These are phyloP conservation scores for Ormyrus pomaceus DNA, from an alignment of 2,888 invertebrate species.

Conservation along the genomic window DNA sequence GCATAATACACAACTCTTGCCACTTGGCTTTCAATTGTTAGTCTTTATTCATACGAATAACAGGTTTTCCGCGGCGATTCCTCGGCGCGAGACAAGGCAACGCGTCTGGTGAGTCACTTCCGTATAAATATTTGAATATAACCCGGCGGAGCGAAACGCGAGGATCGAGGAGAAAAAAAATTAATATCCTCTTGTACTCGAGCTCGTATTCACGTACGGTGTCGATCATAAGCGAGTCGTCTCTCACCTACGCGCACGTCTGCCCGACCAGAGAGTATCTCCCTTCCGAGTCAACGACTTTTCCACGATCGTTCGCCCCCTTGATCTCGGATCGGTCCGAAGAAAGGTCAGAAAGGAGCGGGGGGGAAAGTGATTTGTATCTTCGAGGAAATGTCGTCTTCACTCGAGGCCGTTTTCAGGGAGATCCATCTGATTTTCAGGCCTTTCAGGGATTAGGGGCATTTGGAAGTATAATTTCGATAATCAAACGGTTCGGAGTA, in stretches of 20 bases:
- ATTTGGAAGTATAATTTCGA: slow-evolving; percentile 12
- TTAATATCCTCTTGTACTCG: slow-evolving; percentile 48
- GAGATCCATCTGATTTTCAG: slow-evolving; percentile 6
- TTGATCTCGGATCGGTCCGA: slow-evolving; percentile 10
- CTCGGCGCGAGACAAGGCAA: slow-evolving; percentile 1
- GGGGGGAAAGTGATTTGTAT: slow-evolving; percentile 44
- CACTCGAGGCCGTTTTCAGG: slow-evolving; percentile 13
- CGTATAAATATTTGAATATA: slow-evolving; percentile 54
- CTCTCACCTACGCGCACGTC: slow-evolving; percentile 44
- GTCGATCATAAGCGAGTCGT: slow-evolving; percentile 45
- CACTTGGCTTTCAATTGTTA: slow-evolving; percentile 30
- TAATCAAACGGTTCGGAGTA: neutral
- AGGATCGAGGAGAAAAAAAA: slow-evolving; percentile 15
- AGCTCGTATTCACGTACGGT: slow-evolving; percentile 32
- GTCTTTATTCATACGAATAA: slow-evolving; percentile 40
- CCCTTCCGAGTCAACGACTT: slow-evolving; percentile 26
- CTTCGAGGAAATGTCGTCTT: slow-evolving; percentile 36
- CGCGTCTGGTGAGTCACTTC: slow-evolving; percentile 49
- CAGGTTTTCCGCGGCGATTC: slow-evolving; percentile 45
- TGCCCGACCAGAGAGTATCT: neutral
- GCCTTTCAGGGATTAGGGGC: slow-evolving; percentile 28
- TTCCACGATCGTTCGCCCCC: neutral
- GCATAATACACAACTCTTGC: slow-evolving; percentile 10
- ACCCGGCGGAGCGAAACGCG: slow-evolving; percentile 6
- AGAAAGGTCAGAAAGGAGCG: neutral